phyloP scores from a whole-genome alignment of 2,113 vertebrate species.

The Apaloderma vittatum region DNA sequence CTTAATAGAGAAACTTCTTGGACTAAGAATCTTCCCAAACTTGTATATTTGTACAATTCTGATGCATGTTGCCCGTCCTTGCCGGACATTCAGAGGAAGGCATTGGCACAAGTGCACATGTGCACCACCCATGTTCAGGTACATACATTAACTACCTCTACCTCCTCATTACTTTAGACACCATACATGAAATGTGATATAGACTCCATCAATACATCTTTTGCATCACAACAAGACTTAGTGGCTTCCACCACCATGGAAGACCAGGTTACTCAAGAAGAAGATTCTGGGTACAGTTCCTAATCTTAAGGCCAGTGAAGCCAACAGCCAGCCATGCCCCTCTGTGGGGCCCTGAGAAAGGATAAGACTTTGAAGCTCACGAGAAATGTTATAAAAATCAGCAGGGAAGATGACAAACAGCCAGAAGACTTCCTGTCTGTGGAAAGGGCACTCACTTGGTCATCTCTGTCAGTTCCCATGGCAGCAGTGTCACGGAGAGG shows the following conservation, averaged over 20 bases:
- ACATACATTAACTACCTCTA: neutral
- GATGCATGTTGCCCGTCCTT: accelerated
- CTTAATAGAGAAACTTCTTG: neutral
- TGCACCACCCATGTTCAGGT: neutral
- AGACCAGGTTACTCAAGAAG: neutral
- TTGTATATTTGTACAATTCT: neutral
- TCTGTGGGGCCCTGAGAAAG: neutral
- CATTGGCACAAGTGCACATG: accelerated
- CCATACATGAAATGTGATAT: neutral
- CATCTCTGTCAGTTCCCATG: neutral
- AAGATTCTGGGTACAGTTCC: neutral
- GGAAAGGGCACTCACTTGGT: neutral
- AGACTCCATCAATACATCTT: neutral
- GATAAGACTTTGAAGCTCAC: neutral
- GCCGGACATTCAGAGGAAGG: neutral
- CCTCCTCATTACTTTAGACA: neutral
- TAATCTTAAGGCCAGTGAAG: neutral
- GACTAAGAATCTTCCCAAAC: neutral
- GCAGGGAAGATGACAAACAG: neutral
- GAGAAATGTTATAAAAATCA: neutral
- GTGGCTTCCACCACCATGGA: neutral
- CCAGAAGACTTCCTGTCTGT: neutral
- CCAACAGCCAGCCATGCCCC: neutral
- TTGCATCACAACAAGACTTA: neutral
- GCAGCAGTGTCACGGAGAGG: neutral